Evolutionary conservation across 2,797 vertebrate species (phyloP), one percentile per base, ranked within the genome.

Genomic region (Cirrhinus molitorella): DNA sequence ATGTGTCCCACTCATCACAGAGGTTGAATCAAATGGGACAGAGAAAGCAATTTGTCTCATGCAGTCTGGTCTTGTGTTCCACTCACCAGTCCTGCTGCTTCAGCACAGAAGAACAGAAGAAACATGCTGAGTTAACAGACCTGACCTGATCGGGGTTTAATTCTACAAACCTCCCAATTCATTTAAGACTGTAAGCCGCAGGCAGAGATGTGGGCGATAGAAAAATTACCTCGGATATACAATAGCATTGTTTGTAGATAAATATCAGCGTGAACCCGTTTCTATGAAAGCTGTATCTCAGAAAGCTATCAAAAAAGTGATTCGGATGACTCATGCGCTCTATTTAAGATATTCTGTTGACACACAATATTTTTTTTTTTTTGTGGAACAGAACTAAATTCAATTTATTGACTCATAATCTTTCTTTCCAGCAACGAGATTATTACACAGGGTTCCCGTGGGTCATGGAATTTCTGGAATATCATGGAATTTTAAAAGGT

Each of bases 1-100:
- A 86, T 93, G 93, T 89, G 85, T 88, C 90, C 91, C 93, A 93
- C 94, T 91, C 91, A 95, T 96, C 94, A 95, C 92, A 87, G 90
- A 90, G 92, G 90, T 92, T 91, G 51, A 85, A 55, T 87, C 77
- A 84, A 86, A 91, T 86, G 90, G 88, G 78, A 89, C 88, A 61
- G 86, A 66, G 81, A 81, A 92, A 91, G 89, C 87, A 85, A 89
- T 88, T 88, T 83, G 89, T 91, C 92, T 88, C 88, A 84, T 90
- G 89, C 61, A 68, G 78, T 88, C 85, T 85, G 85, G 79, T 88
- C 88, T 80, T 61, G 89, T 91, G 89, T 91, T 85, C 66, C 80
- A 85, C 88, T 77, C 87, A 85, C 77, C 49, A 82, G 71, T 81
- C 78, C 28, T 57, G 71, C 85, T 89, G 89, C 28, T 88, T 83